Evolutionary conservation across 64 coral and sea anemone species (phyloP), one percentile per base, ranked within the genome.

Genomic region (Anthopleura sola): DNA sequence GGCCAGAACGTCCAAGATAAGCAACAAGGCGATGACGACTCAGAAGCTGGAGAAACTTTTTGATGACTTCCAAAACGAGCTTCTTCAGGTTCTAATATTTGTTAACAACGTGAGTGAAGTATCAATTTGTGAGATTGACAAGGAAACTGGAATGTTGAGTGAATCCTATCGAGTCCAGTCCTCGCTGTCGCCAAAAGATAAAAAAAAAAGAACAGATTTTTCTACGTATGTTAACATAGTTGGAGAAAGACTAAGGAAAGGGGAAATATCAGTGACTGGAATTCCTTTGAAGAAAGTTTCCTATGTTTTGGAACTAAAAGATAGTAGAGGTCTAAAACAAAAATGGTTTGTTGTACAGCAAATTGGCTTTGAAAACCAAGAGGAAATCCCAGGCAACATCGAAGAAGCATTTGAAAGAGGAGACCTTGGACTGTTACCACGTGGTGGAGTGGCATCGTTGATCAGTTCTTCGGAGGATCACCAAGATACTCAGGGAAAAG

Each of bases 341-440:
- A 75, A 82, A 60, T 95, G 89, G 89, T 66, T 95, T 44, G 83
- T 95, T 62, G 84, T 91, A 39, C 93, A 95, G 78, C 76, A 81
- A 87, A 80, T 91, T 21, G 93, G 93, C 0, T 86, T 91, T 86
- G 89, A 91, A 37, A 12, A 82, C 8, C 39, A 33, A 46, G 40
- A 40, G 18, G 16, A 31, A 29, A 49, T 91, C 10, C 74, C 89
- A 69, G 23, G 48, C 32, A 55, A 54, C 21, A 53, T 95, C 38
- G 15, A 44, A 11, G 10, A 82, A 28, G 93, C 93, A 16, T 91
- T 81, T 38, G 18, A 58, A 28, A 88, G 26, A 37, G 57, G 83
- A 3, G 86, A 95, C n/a, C 78, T 95, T 23, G 93, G 89, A 17
- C 64, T 95, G 86, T 83, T 95, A 50, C 93, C 93, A 47, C 75